Base-by-base conservation (phyloP, 2,797 vertebrate genomes). In the Crenichthys baileyi region DNA sequence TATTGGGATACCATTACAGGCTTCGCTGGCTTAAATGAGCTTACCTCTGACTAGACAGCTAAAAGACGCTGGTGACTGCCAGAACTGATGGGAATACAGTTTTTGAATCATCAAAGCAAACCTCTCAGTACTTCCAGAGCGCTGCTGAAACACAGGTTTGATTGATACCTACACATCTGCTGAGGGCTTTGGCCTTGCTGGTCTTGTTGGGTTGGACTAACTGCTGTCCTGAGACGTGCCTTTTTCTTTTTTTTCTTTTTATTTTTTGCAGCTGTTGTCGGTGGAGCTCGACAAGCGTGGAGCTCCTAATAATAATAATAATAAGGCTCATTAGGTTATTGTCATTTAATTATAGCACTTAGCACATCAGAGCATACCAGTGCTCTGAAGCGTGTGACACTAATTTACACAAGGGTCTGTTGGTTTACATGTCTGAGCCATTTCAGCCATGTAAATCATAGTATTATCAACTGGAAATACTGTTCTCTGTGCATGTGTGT, bases 1-100 rank as follows among this genome's bases (percentile, higher is more conserved):
- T 89, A 80, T 88, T 84, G 84, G 87, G 85, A 88, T 89, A 82
- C 88, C 85, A 89, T 88, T 88, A 88, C 80, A 83, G 76, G 81
- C 78, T 79, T 89, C 73, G 41, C 87, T 80, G 81, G 83, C 79
- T 86, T 89, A 78, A 90, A 91, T 73, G 55, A 82, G 79, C 77
- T 76, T 58, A 74, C 73, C 60, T 75, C 74, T 86, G 90, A 91
- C 78, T 84, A 87, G 85, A 85, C 78, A 75, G 83, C 85, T 82
- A 68, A 80, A 72, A 61, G 76, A 68, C 65, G 78, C 83, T 75
- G 79, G 83, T 88, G 88, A 90, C 79, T 80, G 81, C 78, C 87
- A 85, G 72, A 68, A 63, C 61, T 82, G 84, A 91, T 86, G 55
- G 80, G 72, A 88, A 90, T 83, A 72, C 83, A 85, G 91, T 83